These are phyloP conservation scores for Hirtodrosophila histrioides DNA, from an alignment of 2,888 invertebrate species.

Conservation along the genomic window DNA sequence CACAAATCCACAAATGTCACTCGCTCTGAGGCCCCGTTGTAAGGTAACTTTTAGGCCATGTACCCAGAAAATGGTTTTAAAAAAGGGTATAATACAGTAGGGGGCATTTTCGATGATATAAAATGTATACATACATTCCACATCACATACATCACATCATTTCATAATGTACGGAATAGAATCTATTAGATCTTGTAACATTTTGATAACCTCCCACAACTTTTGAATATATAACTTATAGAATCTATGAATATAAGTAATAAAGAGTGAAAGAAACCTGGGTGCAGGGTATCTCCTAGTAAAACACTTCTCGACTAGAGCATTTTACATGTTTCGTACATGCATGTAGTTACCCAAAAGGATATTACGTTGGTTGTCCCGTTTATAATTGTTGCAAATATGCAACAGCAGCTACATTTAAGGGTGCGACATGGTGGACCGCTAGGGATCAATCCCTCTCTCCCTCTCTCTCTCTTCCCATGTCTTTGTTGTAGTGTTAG, in stretches of 20 bases:
- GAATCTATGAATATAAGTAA: too few relatives aligned
- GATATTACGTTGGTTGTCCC: constrained; percentile 38
- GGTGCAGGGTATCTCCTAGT: constrained; percentile 10
- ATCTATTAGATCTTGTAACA: too few relatives aligned
- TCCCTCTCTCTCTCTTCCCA: constrained; percentile 1
- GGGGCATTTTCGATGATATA: too few relatives aligned
- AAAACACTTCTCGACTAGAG: not conserved
- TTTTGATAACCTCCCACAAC: too few relatives aligned
- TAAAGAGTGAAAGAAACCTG: too few relatives aligned
- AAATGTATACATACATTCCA: too few relatives aligned
- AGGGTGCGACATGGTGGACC: constrained; percentile 46
- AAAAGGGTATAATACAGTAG: not conserved
- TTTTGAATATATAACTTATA: too few relatives aligned
- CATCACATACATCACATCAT: too few relatives aligned
- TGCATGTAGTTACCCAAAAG: constrained; percentile 15
- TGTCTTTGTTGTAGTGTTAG: constrained; percentile 55
- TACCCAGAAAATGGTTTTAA: not conserved
- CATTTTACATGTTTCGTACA: not conserved
- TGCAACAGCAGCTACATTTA: constrained; percentile 53
- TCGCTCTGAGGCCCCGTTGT: constrained; percentile 2
- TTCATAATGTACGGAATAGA: too few relatives aligned
- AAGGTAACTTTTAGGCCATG: constrained; percentile 29
- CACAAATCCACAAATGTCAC: constrained; percentile 49
- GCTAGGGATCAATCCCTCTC: constrained; percentile 26
- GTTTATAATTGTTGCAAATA: constrained; percentile 65